phyloP scores from a whole-genome alignment of 2,888 invertebrate species.

The Cephalotes varians region DNA sequence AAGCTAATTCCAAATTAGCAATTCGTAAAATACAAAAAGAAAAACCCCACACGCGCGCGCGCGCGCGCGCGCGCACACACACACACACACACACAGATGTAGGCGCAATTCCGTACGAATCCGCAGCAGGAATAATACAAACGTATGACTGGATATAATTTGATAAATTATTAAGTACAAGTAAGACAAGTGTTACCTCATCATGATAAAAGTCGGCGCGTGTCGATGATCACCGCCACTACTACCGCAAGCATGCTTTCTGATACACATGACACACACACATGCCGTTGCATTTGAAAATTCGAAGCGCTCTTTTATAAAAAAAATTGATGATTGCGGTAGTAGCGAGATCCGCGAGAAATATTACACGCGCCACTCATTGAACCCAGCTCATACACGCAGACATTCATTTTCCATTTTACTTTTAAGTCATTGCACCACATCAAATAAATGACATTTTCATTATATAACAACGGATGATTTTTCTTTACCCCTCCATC shows the following conservation, averaged over 20 bases:
- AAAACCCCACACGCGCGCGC: slow-evolving; percentile 29
- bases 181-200: slow-evolving; percentile 86
- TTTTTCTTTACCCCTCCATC: slow-evolving; percentile 60
- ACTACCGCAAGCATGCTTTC: slow-evolving; percentile 77
- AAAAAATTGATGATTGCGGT: slow-evolving; percentile 66
- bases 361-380: slow-evolving; percentile 81
- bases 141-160: slow-evolving; percentile 86
- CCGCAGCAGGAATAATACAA: slow-evolving; percentile 85
- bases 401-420: slow-evolving; percentile 86
- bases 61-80: neutral
- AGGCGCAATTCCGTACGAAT: slow-evolving; percentile 69
- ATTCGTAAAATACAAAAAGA: slow-evolving; percentile 23
- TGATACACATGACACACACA: slow-evolving; percentile 61
- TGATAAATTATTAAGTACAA: slow-evolving; percentile 86
- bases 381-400: slow-evolving; percentile 84
- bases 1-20: slow-evolving; percentile 27
- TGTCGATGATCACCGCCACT: slow-evolving; percentile 68
- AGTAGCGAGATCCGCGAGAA: slow-evolving; percentile 60
- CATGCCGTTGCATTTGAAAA: slow-evolving; percentile 80
- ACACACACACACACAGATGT: slow-evolving; percentile 33
- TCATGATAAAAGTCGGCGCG: slow-evolving; percentile 83
- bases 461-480: slow-evolving; percentile 82
- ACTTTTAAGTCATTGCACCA: slow-evolving; percentile 86
- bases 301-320: slow-evolving; percentile 72
- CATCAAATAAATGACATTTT: slow-evolving; percentile 87